A percentile compares a stretch with the other conserved stretches of the same genome.
phyloP scores from a whole-genome alignment of 2,797 vertebrate species.

The Telmatherina bonti region DNA sequence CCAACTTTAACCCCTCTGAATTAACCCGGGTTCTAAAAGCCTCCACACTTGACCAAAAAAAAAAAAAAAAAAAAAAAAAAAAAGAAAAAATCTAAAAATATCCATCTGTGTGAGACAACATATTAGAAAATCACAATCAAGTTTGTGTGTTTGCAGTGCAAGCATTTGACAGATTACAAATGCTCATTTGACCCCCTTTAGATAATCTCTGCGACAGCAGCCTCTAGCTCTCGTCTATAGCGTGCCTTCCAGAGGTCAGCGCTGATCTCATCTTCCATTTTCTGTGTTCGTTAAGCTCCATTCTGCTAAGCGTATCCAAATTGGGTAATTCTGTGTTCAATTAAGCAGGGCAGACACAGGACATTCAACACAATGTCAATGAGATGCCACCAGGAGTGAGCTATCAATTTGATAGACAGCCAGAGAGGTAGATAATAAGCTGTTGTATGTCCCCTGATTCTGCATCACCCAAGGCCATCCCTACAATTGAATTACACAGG shows the following conservation, averaged over 20 bases:
- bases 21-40: background rate
- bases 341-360: conserved; percentile 80
- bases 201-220: conserved; percentile 54
- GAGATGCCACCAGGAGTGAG: conserved; percentile 75
- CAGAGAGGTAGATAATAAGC: conserved; percentile 78
- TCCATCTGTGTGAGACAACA: background rate
- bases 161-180: conserved; percentile 53
- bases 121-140: background rate
- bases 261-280: conserved; percentile 68
- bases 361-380: conserved; percentile 83
- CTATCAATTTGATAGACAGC: conserved; percentile 81
- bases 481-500: conserved; percentile 74
- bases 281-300: conserved; percentile 67
- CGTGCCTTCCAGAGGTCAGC: conserved; percentile 76
- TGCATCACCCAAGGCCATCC: conserved; percentile 76
- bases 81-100: no score
- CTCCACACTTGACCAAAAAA: background rate
- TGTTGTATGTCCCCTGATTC: conserved; percentile 72
- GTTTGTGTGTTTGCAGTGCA: conserved; percentile 19
- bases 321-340: conserved; percentile 82
- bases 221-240: conserved; percentile 43
- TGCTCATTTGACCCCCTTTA: conserved; percentile 41
- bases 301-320: conserved; percentile 78
- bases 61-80: conserved; percentile 5
- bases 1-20: background rate